Evolutionary conservation across 1,140 invertebrate species (phyloP).

Genomic region (Calosoma granatense): DNA sequence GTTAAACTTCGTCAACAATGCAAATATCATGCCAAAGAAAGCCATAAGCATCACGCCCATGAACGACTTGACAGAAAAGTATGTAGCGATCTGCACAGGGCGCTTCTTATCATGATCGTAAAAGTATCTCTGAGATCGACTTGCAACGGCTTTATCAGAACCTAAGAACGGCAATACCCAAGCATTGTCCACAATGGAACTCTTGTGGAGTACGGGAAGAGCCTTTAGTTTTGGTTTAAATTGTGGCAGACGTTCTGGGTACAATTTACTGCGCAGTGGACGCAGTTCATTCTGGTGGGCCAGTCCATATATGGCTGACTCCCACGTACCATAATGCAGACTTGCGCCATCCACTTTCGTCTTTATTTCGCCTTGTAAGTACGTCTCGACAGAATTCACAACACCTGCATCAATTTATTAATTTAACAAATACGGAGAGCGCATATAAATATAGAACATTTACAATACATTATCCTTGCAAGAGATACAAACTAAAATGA

Average conservation of each 20-base stretch:
- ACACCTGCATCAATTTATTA: slow-evolving; percentile 43
- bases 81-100: slow-evolving; percentile 44
- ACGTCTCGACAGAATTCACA: slow-evolving; percentile 67
- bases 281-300: slow-evolving; percentile 50
- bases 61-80: slow-evolving; percentile 29
- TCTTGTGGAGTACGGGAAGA: neutral
- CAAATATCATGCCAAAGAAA: slow-evolving; percentile 49
- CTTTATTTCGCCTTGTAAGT: slow-evolving; percentile 38
- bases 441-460: no score
- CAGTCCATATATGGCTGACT: slow-evolving; percentile 66
- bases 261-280: slow-evolving; percentile 52
- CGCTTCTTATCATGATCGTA: slow-evolving; percentile 53
- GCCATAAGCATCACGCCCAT: slow-evolving; percentile 37
- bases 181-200: slow-evolving; percentile 39
- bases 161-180: slow-evolving; percentile 70
- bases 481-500: no score
- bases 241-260: slow-evolving; percentile 48
- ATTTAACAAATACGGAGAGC: no score
- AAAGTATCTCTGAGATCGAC: slow-evolving; percentile 61
- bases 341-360: slow-evolving; percentile 26
- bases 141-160: slow-evolving; percentile 65
- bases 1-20: slow-evolving; percentile 50
- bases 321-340: slow-evolving; percentile 72
- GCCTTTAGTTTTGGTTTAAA: slow-evolving; percentile 47
- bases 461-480: no score